Percentiles rank a stretch among this genome's conserved stretches.
Conservation (phyloP, 2,113 vertebrate species). For the Lepisosteus osseus region DNA sequence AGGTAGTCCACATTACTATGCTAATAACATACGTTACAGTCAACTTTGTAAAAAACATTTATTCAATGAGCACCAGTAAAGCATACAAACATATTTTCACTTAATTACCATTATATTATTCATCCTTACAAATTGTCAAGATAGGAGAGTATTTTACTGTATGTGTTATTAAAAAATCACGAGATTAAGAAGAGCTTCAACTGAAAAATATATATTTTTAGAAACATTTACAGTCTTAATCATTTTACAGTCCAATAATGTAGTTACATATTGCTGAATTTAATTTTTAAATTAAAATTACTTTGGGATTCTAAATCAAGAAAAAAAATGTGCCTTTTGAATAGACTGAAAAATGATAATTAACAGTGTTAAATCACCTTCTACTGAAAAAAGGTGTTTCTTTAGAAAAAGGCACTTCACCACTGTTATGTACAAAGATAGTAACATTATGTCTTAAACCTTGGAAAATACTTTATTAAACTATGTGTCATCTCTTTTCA, state of each 20-base stretch:
- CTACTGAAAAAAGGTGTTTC: not conserved
- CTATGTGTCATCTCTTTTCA: constrained; percentile 49
- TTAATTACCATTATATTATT: constrained; percentile 5
- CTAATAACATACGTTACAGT: not conserved
- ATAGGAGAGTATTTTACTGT: constrained; percentile 11
- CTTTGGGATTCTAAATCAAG: constrained; percentile 15
- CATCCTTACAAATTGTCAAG: constrained; percentile 17
- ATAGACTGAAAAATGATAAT: constrained; percentile 29
- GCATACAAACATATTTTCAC: constrained; percentile 38
- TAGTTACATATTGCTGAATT: constrained; percentile 16
- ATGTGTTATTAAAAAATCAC: constrained; percentile 17
- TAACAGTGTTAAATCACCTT: constrained; percentile 33
- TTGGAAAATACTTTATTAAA: constrained; percentile 62
- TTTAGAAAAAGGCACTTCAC: not conserved
- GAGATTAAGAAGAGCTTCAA: constrained; percentile 14
- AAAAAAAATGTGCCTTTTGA: constrained; percentile 37
- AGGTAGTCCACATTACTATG: not conserved
- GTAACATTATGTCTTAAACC: constrained; percentile 30
- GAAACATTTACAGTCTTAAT: constrained; percentile 6
- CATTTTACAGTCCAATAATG: constrained; percentile 15
- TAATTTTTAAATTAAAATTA: constrained; percentile 16
- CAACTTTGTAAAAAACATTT: constrained; percentile 45
- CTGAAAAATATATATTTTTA: constrained; percentile 1
- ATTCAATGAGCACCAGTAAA: constrained; percentile 58
- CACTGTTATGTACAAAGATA: not conserved